Evolutionary conservation across 2,113 vertebrate species (phyloP).

Genomic region (Bubo blakistoni): DNA sequence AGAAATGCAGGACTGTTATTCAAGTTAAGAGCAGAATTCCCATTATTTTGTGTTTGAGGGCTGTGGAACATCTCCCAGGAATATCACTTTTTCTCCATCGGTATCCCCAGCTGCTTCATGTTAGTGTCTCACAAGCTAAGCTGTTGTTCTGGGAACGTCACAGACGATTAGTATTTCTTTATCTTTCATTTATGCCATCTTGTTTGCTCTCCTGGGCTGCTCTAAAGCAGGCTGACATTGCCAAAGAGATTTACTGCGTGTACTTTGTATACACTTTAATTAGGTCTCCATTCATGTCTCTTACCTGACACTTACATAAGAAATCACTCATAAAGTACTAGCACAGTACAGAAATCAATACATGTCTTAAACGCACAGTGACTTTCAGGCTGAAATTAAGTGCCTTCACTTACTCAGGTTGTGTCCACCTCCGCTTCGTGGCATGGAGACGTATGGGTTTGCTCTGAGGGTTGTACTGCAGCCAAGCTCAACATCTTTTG

Average conservation of each 20-base stretch:
- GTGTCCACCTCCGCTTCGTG: neutral
- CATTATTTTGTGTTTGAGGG: neutral
- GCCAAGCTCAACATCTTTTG: neutral
- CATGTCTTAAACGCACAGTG: neutral
- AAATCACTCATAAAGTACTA: slow-evolving; percentile 63
- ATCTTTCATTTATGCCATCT: slow-evolving; percentile 44
- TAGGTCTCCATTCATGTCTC: slow-evolving; percentile 56
- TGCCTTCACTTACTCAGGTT: neutral
- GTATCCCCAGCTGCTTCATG: neutral
- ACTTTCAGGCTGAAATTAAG: slow-evolving; percentile 51
- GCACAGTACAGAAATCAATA: slow-evolving; percentile 34
- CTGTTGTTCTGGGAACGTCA: neutral
- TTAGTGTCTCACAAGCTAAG: neutral
- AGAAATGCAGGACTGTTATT: neutral
- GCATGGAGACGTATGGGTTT: neutral
- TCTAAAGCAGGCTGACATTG: slow-evolving; percentile 40
- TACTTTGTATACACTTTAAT: slow-evolving; percentile 56
- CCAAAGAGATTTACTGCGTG: slow-evolving; percentile 40
- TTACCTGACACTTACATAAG: slow-evolving; percentile 54
- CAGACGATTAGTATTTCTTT: slow-evolving; percentile 27
- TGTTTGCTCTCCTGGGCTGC: slow-evolving; percentile 39
- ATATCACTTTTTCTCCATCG: neutral
- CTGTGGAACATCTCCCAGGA: neutral
- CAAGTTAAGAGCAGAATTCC: neutral
- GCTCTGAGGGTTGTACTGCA: neutral